Base-by-base conservation (phyloP, 2,888 invertebrate genomes). In the Drosophila atroscutellata region DNA sequence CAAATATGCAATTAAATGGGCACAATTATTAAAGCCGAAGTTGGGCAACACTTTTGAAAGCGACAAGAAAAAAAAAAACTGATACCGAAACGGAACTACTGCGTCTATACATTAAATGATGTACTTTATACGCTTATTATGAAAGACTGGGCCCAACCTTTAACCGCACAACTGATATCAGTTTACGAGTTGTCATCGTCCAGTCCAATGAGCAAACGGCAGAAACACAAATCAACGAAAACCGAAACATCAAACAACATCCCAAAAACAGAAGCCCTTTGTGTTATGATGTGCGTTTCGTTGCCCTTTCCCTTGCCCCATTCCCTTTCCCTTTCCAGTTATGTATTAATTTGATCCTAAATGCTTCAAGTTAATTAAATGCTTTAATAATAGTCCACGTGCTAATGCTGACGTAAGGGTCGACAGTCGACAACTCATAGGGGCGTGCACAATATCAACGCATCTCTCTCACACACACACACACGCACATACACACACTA, bases 351-450 rank as follows among this genome's bases (percentile, higher is more conserved):
- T 81, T 81, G 80, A 89, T 85, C 75, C 87, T 87, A 89, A 86
- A 81, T 83, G 72, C 69, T 72, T 56, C 67, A 50, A 88, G 78
- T 88, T 86, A 89, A 87, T 87, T 86, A 81, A 89, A 79, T 67
- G 89, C 77, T 80, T 85, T 81, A 87, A 89, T 89, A 81, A 75
- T 64, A 89, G 80, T 89, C 92, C 92, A 91, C 92, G 92, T 92
- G 92, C 91, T 91, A 83, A 81, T 85, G 81, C 89, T 91, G 90
- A 91, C 89, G 87, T 91, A 91, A 91, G 91, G 91, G 89, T 85
- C 74, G 81, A 39, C 77, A 65, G 70, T 83, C 67, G 58, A 67
- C 75, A 61, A 72, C 67, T 67, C 72, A 82, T 90, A 92, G 91
- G 91, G 91, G 92, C 92, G 91, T 91, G 92, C 86, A 91, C 86